phyloP scores from a whole-genome alignment of 2,888 invertebrate genomes.

The Drosophila leonis region DNA sequence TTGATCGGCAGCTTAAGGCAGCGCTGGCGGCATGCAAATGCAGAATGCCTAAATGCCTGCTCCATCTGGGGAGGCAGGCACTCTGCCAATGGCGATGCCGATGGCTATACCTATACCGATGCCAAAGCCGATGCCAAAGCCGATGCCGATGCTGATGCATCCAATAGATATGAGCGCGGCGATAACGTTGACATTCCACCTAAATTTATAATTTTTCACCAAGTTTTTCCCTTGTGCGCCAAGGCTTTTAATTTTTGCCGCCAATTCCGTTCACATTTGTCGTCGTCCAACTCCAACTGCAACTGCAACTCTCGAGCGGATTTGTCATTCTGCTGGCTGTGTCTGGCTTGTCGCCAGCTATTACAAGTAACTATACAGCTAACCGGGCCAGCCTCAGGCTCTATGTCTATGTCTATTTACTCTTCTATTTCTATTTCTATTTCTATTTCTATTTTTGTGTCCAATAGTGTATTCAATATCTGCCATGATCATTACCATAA shows the following conservation, averaged over 20 bases:
- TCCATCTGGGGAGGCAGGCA: slow-evolving; percentile 36
- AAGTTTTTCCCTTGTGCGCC: slow-evolving; percentile 69
- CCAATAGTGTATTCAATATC: slow-evolving; percentile 60
- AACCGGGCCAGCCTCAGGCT: slow-evolving; percentile 4
- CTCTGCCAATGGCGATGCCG: slow-evolving; percentile 19
- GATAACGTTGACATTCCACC: slow-evolving; percentile 82
- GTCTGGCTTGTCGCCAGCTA: slow-evolving; percentile 32
- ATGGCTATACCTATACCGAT: slow-evolving; percentile 7
- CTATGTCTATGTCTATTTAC: slow-evolving; percentile 32
- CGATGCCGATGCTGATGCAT: slow-evolving; percentile 56
- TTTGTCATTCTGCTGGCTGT: slow-evolving; percentile 64
- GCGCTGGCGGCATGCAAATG: slow-evolving; percentile 59
- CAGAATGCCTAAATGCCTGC: slow-evolving; percentile 59
- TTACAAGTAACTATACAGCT: slow-evolving; percentile 47
- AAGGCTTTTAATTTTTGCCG: slow-evolving; percentile 82
- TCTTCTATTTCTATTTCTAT: slow-evolving; percentile 34
- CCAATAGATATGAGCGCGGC: slow-evolving; percentile 75
- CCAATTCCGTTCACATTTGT: slow-evolving; percentile 67
- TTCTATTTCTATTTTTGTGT: slow-evolving; percentile 39
- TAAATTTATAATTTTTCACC: slow-evolving; percentile 79
- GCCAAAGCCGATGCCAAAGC: slow-evolving; percentile 32
- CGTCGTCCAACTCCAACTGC: slow-evolving; percentile 30
- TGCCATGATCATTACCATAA: slow-evolving; percentile 77
- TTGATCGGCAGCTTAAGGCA: slow-evolving; percentile 67
- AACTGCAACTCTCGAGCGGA: slow-evolving; percentile 47